Evolutionary conservation across 1,140 invertebrate genomes (phyloP).

Genomic region (Pseudomyrmex pallidus): DNA sequence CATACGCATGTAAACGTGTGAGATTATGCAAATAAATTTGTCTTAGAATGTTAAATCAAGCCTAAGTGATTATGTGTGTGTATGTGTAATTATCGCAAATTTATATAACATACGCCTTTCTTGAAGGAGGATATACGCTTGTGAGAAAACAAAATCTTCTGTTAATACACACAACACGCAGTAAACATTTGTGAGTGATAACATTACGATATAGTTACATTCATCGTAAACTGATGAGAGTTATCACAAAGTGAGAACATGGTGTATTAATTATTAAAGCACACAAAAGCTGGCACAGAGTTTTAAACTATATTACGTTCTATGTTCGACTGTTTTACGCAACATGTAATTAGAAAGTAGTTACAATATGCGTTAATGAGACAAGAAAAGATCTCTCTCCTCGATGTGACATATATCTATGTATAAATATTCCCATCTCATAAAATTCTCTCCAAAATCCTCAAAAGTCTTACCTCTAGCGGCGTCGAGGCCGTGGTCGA

Average conservation of each 20-base stretch:
- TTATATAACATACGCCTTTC: not conserved
- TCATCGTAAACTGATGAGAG: not conserved
- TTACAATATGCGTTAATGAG: conserved; percentile 30
- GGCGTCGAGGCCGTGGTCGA: conserved; percentile 79
- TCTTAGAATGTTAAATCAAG: conserved; percentile 9
- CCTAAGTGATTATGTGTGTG: not conserved
- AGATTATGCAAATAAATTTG: not conserved
- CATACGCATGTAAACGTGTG: conserved; percentile 1
- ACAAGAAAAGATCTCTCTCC: conserved; percentile 22
- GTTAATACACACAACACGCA: too few relatives aligned
- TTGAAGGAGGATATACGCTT: too few relatives aligned
- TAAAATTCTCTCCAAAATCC: conserved; percentile 48
- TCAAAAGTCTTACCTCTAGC: conserved; percentile 77
- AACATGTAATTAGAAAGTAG: conserved; percentile 27
- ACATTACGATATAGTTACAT: not conserved
- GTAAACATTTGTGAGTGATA: not conserved
- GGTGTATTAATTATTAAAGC: conserved; percentile 2
- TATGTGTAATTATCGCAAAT: conserved; percentile 12
- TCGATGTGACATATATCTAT: not conserved
- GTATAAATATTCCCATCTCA: not conserved
- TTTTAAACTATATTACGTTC: conserved; percentile 1
- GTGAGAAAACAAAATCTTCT: conserved; percentile 9
- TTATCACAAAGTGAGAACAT: conserved; percentile 7
- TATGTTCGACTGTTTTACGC: conserved; percentile 20
- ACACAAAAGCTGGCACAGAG: conserved; percentile 1